phyloP scores from a whole-genome alignment of 2,113 vertebrate genomes.

The Laticauda colubrina region DNA sequence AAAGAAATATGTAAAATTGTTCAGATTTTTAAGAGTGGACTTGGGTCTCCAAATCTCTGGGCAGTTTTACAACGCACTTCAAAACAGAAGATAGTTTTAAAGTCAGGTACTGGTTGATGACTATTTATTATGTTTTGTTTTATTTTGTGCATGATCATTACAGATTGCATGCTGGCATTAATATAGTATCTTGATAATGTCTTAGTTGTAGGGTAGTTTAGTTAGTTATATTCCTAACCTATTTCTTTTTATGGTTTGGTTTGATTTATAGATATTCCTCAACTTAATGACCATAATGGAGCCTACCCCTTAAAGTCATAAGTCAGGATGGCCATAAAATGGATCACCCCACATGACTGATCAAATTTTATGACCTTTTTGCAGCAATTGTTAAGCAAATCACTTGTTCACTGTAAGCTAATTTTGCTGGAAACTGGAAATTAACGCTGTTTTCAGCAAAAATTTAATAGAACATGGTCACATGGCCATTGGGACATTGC shows the following conservation, averaged over 20 bases:
- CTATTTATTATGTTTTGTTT: constrained; percentile 3
- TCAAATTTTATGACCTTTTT: background rate
- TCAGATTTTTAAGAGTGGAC: constrained; percentile 48
- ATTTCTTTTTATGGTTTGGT: background rate
- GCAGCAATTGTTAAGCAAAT: background rate
- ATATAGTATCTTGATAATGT: background rate
- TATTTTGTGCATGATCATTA: constrained; percentile 1
- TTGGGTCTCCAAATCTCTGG: constrained; percentile 36
- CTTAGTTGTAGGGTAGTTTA: background rate
- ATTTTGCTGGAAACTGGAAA: background rate
- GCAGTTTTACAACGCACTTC: constrained; percentile 31
- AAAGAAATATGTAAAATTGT: constrained; percentile 54
- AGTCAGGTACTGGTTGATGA: constrained; percentile 40
- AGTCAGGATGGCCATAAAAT: background rate
- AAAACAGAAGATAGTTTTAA: constrained; percentile 46
- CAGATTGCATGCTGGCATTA: constrained; percentile 5
- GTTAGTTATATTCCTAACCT: background rate
- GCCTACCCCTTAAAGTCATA: background rate
- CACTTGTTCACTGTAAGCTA: background rate
- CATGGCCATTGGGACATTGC: background rate
- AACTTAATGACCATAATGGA: background rate
- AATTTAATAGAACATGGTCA: background rate
- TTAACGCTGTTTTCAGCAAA: background rate
- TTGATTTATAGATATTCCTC: background rate
- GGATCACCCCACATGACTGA: background rate